Conservation (phyloP, 1,140 invertebrate genomes). For the Brachionus sp. region DNA sequence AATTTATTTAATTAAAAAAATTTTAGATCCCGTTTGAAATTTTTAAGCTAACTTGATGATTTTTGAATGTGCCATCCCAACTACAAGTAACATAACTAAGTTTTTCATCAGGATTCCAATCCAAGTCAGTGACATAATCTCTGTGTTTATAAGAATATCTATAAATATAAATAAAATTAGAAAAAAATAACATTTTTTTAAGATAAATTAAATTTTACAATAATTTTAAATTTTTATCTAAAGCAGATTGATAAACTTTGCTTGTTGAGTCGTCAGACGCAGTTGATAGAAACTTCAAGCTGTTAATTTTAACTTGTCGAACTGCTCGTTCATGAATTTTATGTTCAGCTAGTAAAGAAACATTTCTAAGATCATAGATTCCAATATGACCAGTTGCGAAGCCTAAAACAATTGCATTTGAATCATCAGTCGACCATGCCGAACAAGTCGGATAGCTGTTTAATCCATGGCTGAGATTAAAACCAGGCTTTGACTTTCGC, state of each 20-base stretch:
- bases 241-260: neutral
- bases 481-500: conserved; percentile 5
- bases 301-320: neutral
- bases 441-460: neutral
- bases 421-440: neutral
- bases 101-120: conserved; percentile 6
- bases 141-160: conserved; percentile 16
- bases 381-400: neutral
- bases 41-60: conserved; percentile 1
- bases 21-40: conserved; percentile 1
- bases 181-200: neutral
- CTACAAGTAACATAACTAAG: conserved; percentile 2
- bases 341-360: too few species aligned
- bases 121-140: conserved; percentile 33
- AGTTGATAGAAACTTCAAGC: neutral
- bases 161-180: neutral
- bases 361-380: conserved; percentile 18
- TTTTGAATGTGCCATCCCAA: conserved; percentile 30
- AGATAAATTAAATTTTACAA: neutral
- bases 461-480: conserved; percentile 13
- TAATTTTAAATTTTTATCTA: neutral
- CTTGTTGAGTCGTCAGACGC: conserved; percentile 3
- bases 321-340: conserved; percentile 25
- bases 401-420: neutral
- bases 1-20: conserved; percentile 5